Evolutionary conservation across 2,888 invertebrate species (phyloP).

Genomic region (Mythimna lalbum): DNA sequence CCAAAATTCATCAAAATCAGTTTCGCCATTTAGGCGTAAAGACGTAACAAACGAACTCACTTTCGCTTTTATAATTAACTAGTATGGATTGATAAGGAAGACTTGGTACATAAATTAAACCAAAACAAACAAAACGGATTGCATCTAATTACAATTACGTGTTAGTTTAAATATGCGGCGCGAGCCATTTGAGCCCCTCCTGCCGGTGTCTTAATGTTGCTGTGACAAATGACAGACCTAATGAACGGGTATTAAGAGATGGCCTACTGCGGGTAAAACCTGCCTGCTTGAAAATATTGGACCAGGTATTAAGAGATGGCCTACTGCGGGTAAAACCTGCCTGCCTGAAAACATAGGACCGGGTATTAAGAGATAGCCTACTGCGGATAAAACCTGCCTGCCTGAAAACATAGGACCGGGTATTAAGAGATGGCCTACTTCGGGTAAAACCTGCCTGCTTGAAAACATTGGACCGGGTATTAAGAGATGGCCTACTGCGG

Average conservation of each 20-base stretch:
- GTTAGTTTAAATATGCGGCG: constrained; percentile 63
- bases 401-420: too few relatives aligned
- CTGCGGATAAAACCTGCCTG: constrained; percentile 25
- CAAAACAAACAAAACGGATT: constrained; percentile 27
- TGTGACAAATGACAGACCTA: constrained; percentile 71
- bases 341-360: too few relatives aligned
- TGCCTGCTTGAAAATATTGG: too few relatives aligned
- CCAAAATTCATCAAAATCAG: too few relatives aligned
- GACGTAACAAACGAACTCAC: too few relatives aligned
- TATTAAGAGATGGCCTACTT: constrained; percentile 63
- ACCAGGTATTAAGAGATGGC: constrained; percentile 62
- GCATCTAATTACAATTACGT: not conserved
- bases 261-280: constrained; percentile 41
- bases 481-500: constrained; percentile 57
- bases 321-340: constrained; percentile 41
- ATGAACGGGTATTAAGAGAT: constrained; percentile 69
- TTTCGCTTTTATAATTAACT: too few relatives aligned
- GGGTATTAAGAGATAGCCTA: constrained; percentile 63
- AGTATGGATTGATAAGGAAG: not conserved
- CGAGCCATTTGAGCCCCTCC: constrained; percentile 69
- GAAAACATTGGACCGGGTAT: too few relatives aligned
- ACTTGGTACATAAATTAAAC: constrained; percentile 5
- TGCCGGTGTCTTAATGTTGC: constrained; percentile 71
- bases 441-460: constrained; percentile 3
- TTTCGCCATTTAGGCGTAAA: too few relatives aligned